Percentiles rank a stretch among this genome's conserved stretches.
phyloP scores from a whole-genome alignment of 2,888 invertebrate genomes.

The Drosophila gaucha region DNA sequence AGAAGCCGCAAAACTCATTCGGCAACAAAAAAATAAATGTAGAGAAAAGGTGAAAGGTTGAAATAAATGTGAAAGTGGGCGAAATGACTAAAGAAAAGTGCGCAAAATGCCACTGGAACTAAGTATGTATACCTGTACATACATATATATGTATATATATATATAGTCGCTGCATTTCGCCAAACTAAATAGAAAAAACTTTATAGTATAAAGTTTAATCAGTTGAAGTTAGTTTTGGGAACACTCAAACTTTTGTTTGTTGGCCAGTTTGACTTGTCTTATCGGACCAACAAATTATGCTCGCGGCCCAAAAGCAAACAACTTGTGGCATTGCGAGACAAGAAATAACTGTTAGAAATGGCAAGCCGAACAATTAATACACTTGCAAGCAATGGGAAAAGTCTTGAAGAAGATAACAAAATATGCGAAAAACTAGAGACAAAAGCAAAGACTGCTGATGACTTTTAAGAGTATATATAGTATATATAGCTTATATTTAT shows the following conservation, averaged over 20 bases:
- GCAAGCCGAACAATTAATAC: not conserved
- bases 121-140: not conserved
- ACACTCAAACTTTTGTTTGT: constrained; percentile 18
- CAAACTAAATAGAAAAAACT: not conserved
- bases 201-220: constrained; percentile 33
- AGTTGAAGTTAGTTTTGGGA: constrained; percentile 19
- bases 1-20: constrained; percentile 17
- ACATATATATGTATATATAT: not conserved
- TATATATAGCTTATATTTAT: too few species aligned
- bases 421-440: too few species aligned
- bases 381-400: too few species aligned
- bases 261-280: constrained; percentile 39
- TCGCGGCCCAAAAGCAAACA: constrained; percentile 37
- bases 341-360: not conserved
- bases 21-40: not conserved
- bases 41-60: constrained; percentile 33
- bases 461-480: too few species aligned
- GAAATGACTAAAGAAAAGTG: constrained; percentile 3
- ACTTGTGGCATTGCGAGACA: constrained; percentile 43
- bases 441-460: too few species aligned
- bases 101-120: not conserved
- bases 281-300: constrained; percentile 38
- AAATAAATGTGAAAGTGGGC: constrained; percentile 18
- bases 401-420: too few species aligned
- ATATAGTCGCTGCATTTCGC: not conserved